phyloP scores from a whole-genome alignment of 2,797 vertebrate genomes.

The Garrulus glandarius region DNA sequence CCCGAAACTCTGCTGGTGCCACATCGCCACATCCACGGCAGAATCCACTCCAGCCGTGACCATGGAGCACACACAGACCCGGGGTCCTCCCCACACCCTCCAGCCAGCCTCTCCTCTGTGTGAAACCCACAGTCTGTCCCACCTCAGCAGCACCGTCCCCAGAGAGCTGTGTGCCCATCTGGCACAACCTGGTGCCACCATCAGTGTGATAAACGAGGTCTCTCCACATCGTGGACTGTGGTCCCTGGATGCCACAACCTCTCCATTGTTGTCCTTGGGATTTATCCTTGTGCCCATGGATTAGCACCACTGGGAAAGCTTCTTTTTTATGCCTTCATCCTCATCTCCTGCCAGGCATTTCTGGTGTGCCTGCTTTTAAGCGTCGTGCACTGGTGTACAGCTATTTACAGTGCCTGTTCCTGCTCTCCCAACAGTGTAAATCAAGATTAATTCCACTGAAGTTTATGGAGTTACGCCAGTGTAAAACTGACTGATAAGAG shows the following conservation, averaged over 20 bases:
- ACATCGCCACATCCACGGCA: rapidly evolving
- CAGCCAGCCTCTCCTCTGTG: background rate
- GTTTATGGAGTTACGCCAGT: constrained; percentile 50
- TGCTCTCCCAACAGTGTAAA: constrained; percentile 34
- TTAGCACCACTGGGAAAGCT: background rate
- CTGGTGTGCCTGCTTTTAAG: constrained; percentile 22
- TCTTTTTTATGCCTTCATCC: background rate
- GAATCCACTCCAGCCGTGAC: background rate
- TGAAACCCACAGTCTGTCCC: rapidly evolving
- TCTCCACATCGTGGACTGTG: rapidly evolving
- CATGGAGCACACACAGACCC: rapidly evolving
- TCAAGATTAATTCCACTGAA: constrained; percentile 63
- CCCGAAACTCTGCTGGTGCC: background rate
- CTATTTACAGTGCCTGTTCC: constrained; percentile 32
- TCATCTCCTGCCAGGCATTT: constrained; percentile 12
- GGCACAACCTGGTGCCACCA: background rate
- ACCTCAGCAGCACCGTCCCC: background rate
- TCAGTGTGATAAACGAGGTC: rapidly evolving
- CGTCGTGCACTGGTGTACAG: background rate
- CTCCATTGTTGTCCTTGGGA: background rate
- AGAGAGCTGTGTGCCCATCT: background rate
- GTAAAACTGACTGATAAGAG: constrained; percentile 49
- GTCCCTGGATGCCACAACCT: background rate
- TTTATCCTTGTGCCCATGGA: background rate
- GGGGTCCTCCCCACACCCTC: background rate